Evolutionary conservation across 2,113 vertebrate genomes (phyloP).

Genomic region (Sisor rabdophorus): DNA sequence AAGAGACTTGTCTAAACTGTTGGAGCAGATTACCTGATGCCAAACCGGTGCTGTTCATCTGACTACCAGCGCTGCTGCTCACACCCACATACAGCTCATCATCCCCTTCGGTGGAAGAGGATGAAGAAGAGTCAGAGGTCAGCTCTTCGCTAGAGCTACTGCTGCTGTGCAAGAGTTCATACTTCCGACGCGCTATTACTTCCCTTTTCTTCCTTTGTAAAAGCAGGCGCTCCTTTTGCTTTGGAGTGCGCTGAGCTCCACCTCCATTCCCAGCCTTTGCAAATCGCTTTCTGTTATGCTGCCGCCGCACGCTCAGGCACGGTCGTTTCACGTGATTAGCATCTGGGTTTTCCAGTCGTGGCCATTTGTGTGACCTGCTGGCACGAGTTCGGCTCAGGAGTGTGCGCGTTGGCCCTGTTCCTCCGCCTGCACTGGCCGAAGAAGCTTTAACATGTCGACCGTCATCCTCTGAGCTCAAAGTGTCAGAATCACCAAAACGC

Average conservation of each 20-base stretch:
- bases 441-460: slow-evolving; percentile 60
- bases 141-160: slow-evolving; percentile 94
- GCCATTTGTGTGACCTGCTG: slow-evolving; percentile 85
- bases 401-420: slow-evolving; percentile 52
- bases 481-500: slow-evolving; percentile 94
- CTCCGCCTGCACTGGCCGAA: slow-evolving; percentile 54
- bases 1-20: no score
- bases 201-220: slow-evolving; percentile 94
- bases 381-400: slow-evolving; percentile 80
- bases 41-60: slow-evolving; percentile 79
- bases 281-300: slow-evolving; percentile 86
- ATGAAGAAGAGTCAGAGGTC: slow-evolving; percentile 85
- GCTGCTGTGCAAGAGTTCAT: slow-evolving; percentile 88
- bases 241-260: slow-evolving; percentile 82
- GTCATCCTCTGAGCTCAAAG: slow-evolving; percentile 91
- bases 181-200: slow-evolving; percentile 87
- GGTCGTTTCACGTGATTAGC: slow-evolving; percentile 87
- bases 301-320: slow-evolving; percentile 79
- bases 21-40: slow-evolving; percentile 76
- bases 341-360: slow-evolving; percentile 80
- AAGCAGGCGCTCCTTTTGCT: slow-evolving; percentile 90
- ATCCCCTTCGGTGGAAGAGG: slow-evolving; percentile 89
- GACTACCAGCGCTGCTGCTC: slow-evolving; percentile 78
- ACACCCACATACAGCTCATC: slow-evolving; percentile 90
- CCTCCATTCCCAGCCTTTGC: slow-evolving; percentile 80